Evolutionary conservation across 2,797 vertebrate species (phyloP), one percentile per base, ranked within the genome.

Genomic region (Darevskia nairensis): DNA sequence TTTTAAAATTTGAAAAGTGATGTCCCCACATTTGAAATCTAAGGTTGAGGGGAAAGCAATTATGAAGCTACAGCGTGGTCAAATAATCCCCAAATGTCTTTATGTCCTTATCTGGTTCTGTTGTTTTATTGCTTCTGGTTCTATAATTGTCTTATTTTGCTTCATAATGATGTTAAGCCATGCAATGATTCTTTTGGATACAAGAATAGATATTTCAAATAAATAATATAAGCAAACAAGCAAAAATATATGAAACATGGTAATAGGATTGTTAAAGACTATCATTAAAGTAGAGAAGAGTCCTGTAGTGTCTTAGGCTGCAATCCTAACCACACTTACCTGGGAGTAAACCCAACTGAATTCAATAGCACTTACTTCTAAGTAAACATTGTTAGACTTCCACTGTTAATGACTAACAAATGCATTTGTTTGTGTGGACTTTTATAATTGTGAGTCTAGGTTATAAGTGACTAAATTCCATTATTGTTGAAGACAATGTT

Each of bases 21-120:
- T 84, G n/a, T 21, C 6, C 7, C 0, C 0, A 0, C 75, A n/a
- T 69, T 13, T 86, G 0, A 5, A 46, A 74, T n/a, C 78, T 75
- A 1, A 69, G 8, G 66, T 29, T 46, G 17, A 46, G 13, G 25
- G 15, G 8, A 41, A 46, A 29, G 6, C 77, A 19, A 32, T 68
- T n/a, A 25, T 32, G 19, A 78, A 9, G 15, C 74, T 85, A 61
- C 29, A 1, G 25, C 17, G 4, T 29, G 10, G 32, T 86, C 17
- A 46, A 17, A 46, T 9, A 46, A 19, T 23, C 25, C 23, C 39
- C n/a, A n/a, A n/a, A n/a, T n/a, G n/a, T n/a, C n/a, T n/a, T n/a
- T n/a, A n/a, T n/a, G n/a, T 68, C 21, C 64, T 78, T 39, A 75
- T 50, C 46, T 50, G 6, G 27, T 78, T 46, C 27, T 50, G 44